Evolutionary conservation across 2,797 vertebrate species (phyloP), one percentile per base, ranked within the genome.

Genomic region (Brotula barbata): DNA sequence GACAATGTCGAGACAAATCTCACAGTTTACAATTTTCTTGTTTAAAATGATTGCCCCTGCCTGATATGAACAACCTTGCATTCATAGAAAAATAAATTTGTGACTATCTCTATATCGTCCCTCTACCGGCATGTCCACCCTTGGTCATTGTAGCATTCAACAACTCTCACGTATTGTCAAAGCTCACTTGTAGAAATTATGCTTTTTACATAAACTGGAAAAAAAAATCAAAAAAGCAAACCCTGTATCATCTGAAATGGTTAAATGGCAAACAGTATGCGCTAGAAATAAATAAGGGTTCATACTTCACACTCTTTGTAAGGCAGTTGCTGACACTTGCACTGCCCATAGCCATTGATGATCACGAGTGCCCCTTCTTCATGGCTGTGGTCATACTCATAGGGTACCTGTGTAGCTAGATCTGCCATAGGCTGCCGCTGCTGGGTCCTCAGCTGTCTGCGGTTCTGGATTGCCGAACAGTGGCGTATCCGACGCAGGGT

Each of bases 281-380:
- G 85, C 83, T 88, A 80, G 77, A 77, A 91, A 91, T 92, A 91
- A 91, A 91, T 91, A 91, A 81, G 78, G 87, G 88, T 93, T 95
- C 94, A 98, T 93, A 98, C 96, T 96, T 98, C 96, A 93, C 96
- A 98, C 94, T 98, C 96, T 93, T 98, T 98, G 83, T 98, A 98
- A 89, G 96, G 96, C 93, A 98, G 95, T 88, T 98, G 96, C 93
- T 98, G 96, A 91, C 96, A 98, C 89, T 98, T 98, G 93, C 96
- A 98, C 93, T 98, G 96, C 95, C 96, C 96, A 6, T 98, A 98
- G 84, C 96, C 96, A 49, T 98, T 98, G 82, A 98, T 98, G 91
- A 98, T 98, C 89, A 98, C 97, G 67, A 98, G 95, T 71, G 96
- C 96, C 78, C 96, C 96, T 68, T 93, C 92, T 85, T 98, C 96